phyloP scores from a whole-genome alignment of 2,797 vertebrate species.

The Fratercula arctica region DNA sequence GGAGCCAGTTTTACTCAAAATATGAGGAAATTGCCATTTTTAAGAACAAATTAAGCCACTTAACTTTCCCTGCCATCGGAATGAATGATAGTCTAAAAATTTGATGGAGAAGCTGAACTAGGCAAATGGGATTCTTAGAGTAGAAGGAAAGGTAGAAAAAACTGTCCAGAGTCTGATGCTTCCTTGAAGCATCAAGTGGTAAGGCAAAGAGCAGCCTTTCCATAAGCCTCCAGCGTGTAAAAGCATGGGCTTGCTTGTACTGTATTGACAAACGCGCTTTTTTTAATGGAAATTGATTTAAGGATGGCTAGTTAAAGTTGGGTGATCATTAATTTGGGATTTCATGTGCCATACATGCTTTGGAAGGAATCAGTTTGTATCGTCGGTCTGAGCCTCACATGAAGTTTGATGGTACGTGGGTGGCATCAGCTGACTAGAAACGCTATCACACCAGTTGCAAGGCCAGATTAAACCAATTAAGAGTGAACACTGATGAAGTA shows the following conservation, averaged over 20 bases:
- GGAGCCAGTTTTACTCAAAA: neutral
- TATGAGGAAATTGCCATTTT: neutral
- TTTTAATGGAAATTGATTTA: neutral
- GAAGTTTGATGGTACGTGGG: neutral
- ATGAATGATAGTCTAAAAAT: neutral
- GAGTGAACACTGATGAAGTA: neutral
- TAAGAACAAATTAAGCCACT: constrained; percentile 11
- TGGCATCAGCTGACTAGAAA: constrained; percentile 55
- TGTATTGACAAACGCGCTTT: neutral
- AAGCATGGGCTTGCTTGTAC: neutral
- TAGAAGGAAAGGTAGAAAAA: neutral
- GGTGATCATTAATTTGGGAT: neutral
- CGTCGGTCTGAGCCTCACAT: neutral
- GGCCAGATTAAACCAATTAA: constrained; percentile 35
- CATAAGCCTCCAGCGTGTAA: neutral
- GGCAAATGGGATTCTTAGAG: neutral
- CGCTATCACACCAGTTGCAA: neutral
- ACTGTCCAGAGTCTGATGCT: neutral
- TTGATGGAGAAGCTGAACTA: neutral
- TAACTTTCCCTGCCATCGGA: neutral
- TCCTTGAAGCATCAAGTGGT: neutral
- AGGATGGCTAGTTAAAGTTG: neutral
- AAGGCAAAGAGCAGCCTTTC: neutral
- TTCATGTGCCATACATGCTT: neutral
- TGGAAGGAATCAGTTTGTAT: neutral